Evolutionary conservation across 2,888 invertebrate species (phyloP).

Genomic region (Dasypogon diadema): DNA sequence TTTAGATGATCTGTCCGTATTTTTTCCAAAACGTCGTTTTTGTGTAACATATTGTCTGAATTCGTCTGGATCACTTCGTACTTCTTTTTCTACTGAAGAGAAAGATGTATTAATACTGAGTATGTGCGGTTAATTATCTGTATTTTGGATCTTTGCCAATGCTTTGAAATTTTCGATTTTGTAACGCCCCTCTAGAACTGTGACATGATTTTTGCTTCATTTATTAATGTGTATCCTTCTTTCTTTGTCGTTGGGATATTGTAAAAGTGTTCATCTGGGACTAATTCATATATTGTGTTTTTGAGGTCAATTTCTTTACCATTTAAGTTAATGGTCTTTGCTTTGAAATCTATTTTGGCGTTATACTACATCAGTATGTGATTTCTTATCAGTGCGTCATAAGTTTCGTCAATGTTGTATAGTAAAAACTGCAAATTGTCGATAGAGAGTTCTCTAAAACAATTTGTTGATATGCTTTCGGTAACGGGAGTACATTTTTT

Average conservation of each 20-base stretch:
- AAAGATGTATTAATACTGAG: background rate
- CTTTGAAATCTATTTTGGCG: background rate
- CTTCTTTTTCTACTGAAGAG: background rate
- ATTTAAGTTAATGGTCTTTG: background rate
- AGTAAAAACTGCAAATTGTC: constrained; percentile 9
- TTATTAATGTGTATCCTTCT: background rate
- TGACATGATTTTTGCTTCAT: background rate
- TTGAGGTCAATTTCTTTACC: background rate
- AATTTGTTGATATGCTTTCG: background rate
- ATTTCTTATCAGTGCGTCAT: constrained; percentile 44
- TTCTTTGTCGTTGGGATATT: background rate
- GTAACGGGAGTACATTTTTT: background rate
- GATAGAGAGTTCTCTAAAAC: background rate
- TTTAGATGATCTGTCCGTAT: constrained; percentile 12
- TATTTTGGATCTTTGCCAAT: constrained; percentile 4
- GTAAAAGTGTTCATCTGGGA: background rate
- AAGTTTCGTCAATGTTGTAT: constrained; percentile 17
- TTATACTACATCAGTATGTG: constrained; percentile 2
- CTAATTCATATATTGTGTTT: constrained; percentile 14
- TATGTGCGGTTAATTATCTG: background rate
- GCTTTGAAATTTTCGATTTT: constrained; percentile 11
- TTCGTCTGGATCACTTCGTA: background rate
- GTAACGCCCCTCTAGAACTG: background rate
- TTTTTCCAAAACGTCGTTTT: constrained; percentile 1
- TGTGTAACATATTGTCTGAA: background rate